These are phyloP conservation scores for Eretmochelys imbricata DNA, from an alignment of 2,113 vertebrate genomes.

Conservation along the genomic window DNA sequence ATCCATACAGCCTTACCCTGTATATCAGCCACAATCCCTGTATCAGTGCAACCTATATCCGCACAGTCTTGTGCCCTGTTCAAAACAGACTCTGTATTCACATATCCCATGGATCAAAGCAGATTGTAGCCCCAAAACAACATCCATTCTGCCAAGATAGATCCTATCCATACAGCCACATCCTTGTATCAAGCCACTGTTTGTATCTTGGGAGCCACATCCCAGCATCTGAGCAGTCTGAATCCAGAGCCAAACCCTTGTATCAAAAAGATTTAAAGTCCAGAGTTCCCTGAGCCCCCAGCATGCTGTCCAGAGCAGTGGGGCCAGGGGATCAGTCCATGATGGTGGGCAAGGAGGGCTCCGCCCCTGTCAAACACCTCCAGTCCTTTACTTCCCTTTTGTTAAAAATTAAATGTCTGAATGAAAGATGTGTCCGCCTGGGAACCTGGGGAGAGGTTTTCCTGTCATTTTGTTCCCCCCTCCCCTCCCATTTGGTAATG, in stretches of 20 bases:
- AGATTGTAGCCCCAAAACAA: conserved; percentile 2
- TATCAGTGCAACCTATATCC: conserved; percentile 20
- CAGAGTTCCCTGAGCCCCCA: conserved; percentile 67
- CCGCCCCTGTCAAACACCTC: conserved; percentile 10
- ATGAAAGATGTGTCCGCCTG: conserved; percentile 49
- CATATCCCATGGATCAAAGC: conserved; percentile 22
- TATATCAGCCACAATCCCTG: background rate
- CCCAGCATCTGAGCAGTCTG: conserved; percentile 32
- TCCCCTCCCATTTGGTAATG: conserved; percentile 52
- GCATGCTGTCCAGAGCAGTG: conserved; percentile 52
- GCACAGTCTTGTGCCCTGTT: conserved; percentile 42
- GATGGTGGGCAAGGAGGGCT: conserved; percentile 18
- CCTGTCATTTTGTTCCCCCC: conserved; percentile 48
- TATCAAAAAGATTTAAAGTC: conserved; percentile 57
- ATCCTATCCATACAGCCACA: background rate
- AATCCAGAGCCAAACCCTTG: conserved; percentile 52
- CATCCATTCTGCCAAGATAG: conserved; percentile 3
- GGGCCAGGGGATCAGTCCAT: conserved; percentile 36
- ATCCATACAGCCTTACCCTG: background rate
- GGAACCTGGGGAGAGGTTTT: conserved; percentile 55
- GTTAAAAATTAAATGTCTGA: conserved; percentile 66
- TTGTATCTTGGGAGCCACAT: background rate
- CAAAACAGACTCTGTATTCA: background rate
- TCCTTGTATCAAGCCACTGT: background rate
- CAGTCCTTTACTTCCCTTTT: conserved; percentile 53